Percentiles rank a stretch among this genome's conserved stretches.
phyloP scores from a whole-genome alignment of 2,113 vertebrate genomes.

The Poecilia latipinna region DNA sequence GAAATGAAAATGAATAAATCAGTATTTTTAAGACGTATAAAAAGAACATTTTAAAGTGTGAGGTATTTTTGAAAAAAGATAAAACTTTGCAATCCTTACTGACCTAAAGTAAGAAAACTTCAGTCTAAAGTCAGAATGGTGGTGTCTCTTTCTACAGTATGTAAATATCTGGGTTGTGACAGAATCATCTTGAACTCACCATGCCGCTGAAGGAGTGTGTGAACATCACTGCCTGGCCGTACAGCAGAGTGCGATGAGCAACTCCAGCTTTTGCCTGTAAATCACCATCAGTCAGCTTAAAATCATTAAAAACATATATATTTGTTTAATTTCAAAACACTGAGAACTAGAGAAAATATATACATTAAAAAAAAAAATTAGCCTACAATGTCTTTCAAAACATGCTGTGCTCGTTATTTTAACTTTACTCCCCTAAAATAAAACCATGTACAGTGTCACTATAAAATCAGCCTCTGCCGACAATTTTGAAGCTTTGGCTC shows the following conservation, averaged over 20 bases:
- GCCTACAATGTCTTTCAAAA: no score
- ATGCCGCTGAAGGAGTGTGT: slow-evolving; percentile 93
- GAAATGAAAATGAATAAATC: slow-evolving; percentile 3
- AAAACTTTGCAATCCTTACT: not conserved
- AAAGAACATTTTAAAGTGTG: not conserved
- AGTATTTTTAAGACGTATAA: not conserved
- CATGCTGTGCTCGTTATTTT: no score
- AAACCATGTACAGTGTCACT: not conserved
- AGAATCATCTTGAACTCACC: slow-evolving; percentile 76
- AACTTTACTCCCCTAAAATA: not conserved
- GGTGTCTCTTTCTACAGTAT: not conserved
- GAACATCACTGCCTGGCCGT: slow-evolving; percentile 91
- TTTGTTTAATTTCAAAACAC: no score
- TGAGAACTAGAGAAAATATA: no score
- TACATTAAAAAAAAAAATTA: no score
- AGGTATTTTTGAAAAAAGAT: not conserved
- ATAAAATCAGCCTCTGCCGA: not conserved
- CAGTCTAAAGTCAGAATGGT: not conserved
- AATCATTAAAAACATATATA: not conserved
- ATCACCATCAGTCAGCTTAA: not conserved
- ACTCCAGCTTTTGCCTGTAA: slow-evolving; percentile 85
- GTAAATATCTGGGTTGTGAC: not conserved
- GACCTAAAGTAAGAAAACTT: not conserved
- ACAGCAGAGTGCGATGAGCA: slow-evolving; percentile 90
- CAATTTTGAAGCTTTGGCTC: not conserved